Percentiles rank a stretch among this genome's conserved stretches.
Evolutionary conservation across 2,888 invertebrate genomes (phyloP).

Genomic region (Metacarcinus magister): DNA sequence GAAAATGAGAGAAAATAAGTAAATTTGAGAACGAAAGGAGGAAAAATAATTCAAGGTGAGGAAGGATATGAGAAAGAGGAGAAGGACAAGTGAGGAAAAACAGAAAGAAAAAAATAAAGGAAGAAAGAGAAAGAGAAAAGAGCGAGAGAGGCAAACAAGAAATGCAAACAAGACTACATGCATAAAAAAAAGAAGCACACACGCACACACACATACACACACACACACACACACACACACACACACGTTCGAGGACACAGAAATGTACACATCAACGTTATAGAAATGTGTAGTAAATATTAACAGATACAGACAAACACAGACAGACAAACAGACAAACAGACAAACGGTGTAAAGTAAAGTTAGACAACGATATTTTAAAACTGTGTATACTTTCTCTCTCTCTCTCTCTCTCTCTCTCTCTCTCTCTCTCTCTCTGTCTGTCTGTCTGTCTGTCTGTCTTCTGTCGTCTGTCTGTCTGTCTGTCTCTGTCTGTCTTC

Average conservation of each 20-base stretch:
- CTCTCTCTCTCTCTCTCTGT: background rate
- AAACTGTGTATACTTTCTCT: background rate
- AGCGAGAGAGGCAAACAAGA: background rate
- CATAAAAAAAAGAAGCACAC: background rate
- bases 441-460: no score
- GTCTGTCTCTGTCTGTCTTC: background rate
- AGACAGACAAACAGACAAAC: background rate
- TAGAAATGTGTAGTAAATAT: background rate
- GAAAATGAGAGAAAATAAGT: background rate
- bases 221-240: background rate
- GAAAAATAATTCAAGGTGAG: background rate
- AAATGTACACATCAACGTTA: background rate
- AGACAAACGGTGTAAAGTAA: background rate
- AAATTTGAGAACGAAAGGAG: background rate
- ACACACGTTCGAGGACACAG: background rate
- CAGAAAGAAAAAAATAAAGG: background rate
- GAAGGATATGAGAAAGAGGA: background rate
- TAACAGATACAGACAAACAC: background rate
- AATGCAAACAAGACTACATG: background rate
- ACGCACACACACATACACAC: background rate
- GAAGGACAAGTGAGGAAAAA: background rate
- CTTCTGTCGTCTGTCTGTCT: no score
- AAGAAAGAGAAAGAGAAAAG: background rate
- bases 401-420: background rate
- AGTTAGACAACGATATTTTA: background rate